A percentile compares a stretch with the other conserved stretches of the same genome.
These are phyloP conservation scores for Agrochola macilenta DNA, from an alignment of 2,888 invertebrate species.

Conservation along the genomic window DNA sequence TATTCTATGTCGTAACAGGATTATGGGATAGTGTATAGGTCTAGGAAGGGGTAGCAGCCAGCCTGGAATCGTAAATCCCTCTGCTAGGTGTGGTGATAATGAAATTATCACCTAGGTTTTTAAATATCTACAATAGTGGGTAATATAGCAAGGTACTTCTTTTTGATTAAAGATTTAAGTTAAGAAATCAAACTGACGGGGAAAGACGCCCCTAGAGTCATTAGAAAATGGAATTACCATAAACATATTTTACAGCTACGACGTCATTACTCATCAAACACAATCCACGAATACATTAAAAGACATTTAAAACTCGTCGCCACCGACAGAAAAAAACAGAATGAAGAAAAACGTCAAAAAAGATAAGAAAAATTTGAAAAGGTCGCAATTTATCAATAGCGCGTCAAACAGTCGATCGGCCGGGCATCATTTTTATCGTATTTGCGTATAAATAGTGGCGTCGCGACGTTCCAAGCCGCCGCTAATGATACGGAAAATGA, in stretches of 20 bases:
- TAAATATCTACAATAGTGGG: background rate
- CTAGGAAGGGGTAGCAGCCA: background rate
- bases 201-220: conserved; percentile 9
- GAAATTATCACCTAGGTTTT: background rate
- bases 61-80: background rate
- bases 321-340: conserved; percentile 71
- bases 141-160: background rate
- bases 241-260: conserved; percentile 52
- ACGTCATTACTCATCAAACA: conserved; percentile 72
- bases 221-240: conserved; percentile 49
- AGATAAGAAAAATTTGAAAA: conserved; percentile 84
- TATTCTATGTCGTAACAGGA: conserved; percentile 21
- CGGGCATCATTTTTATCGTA: conserved; percentile 90
- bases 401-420: conserved; percentile 89
- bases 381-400: conserved; percentile 89
- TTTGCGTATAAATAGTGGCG: conserved; percentile 90
- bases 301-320: conserved; percentile 74
- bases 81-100: background rate
- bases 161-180: background rate
- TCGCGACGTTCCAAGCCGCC: conserved; percentile 86
- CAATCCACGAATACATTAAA: conserved; percentile 72
- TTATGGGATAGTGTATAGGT: conserved; percentile 1
- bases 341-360: conserved; percentile 76
- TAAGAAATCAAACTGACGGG: conserved; percentile 30
- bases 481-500: conserved; percentile 91